Conservation (phyloP, 2,888 invertebrate genomes). For the Pyralis farinalis region DNA sequence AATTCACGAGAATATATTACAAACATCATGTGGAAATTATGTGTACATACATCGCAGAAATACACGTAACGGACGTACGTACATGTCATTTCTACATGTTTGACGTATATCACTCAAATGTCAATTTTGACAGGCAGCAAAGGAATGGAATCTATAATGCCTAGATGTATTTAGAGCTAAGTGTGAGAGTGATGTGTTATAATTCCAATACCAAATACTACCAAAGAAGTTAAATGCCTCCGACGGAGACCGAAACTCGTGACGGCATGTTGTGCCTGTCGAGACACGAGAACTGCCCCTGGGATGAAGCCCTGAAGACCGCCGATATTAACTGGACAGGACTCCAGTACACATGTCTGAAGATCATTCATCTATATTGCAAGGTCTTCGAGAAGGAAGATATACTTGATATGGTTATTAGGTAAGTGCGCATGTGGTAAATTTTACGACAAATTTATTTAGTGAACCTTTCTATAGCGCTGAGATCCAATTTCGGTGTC, state of each 20-base stretch:
- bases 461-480: no score
- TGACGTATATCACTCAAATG: no score
- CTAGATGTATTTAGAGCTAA: background rate
- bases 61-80: no score
- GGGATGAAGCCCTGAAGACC: constrained; percentile 79
- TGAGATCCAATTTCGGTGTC: no score
- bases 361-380: constrained; percentile 92
- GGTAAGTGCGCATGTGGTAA: no score
- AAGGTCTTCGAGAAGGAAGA: constrained; percentile 92
- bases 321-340: constrained; percentile 89
- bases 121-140: no score
- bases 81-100: no score
- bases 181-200: constrained; percentile 2
- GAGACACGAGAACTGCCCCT: constrained; percentile 82
- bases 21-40: no score
- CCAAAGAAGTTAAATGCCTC: constrained; percentile 63
- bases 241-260: constrained; percentile 54
- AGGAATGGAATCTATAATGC: no score
- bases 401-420: constrained; percentile 88
- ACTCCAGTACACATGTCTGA: constrained; percentile 90
- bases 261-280: constrained; percentile 83
- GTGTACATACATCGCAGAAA: no score
- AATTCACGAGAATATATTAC: no score
- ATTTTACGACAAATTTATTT: no score
- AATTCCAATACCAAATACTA: constrained; percentile 11